A percentile compares a stretch with the other conserved stretches of the same genome.
phyloP scores from a whole-genome alignment of 64 coral and sea anemone species.

The Dendrophyllia cribrosa region DNA sequence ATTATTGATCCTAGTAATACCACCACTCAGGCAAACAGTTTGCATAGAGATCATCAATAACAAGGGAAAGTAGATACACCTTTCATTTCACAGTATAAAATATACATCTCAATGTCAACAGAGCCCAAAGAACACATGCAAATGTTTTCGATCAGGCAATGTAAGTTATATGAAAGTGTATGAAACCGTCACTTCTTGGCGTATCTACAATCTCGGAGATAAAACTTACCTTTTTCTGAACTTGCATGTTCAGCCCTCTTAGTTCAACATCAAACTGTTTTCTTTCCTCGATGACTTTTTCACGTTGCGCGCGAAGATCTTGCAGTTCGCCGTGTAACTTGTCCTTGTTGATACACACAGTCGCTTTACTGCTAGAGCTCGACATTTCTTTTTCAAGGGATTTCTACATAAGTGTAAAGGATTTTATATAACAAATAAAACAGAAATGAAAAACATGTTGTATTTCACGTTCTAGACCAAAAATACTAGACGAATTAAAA shows the following conservation, averaged over 20 bases:
- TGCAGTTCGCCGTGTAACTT: conserved; percentile 58
- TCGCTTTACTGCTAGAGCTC: not conserved
- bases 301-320: conserved; percentile 49
- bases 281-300: conserved; percentile 69
- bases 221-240: conserved; percentile 71
- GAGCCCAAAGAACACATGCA: not conserved
- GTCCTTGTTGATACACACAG: conserved; percentile 6
- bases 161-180: too few relatives aligned
- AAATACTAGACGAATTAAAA: not conserved
- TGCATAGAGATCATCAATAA: too few relatives aligned
- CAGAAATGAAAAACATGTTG: not conserved
- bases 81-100: too few relatives aligned
- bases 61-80: too few relatives aligned
- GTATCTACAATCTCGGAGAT: too few relatives aligned
- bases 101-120: too few relatives aligned
- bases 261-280: conserved; percentile 83
- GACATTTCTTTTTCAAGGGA: conserved; percentile 21
- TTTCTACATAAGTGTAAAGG: conserved; percentile 3
- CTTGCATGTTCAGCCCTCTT: conserved; percentile 65
- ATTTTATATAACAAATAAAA: not conserved
- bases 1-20: too few relatives aligned
- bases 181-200: too few relatives aligned
- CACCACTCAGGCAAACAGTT: too few relatives aligned
- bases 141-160: too few relatives aligned
- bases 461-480: not conserved